Base-by-base conservation (phyloP, 1,140 invertebrate genomes). In the Drosophila ercepeae region DNA sequence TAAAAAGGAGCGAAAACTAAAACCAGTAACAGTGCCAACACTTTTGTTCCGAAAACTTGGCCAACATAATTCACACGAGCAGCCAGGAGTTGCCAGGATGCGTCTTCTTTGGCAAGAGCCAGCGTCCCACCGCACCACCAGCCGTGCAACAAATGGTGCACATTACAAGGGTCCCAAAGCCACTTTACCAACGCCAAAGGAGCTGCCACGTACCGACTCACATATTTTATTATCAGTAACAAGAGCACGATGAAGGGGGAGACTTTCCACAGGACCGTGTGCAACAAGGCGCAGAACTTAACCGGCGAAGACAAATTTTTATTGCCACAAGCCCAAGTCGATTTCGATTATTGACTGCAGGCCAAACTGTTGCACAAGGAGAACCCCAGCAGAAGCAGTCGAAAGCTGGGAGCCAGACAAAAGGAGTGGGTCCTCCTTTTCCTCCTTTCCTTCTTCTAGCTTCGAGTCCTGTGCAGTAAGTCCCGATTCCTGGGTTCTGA, bases 271-370 rank as follows among this genome's bases (percentile, higher is more conserved):
- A 63, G 60, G 52, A 25, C 46, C 67, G 46, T 86, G 81, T 81
- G 81, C 81, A 88, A 86, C 81, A 86, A 81, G 81, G 81, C 79
- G 82, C 82, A 81, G 63, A 86, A 74, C 70, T 74, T 74, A 74
- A 74, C 59, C 70, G 46, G 71, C 59, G 72, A 75, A 75, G 72
- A 75, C 72, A 75, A 75, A 75, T 75, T 75, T 75, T 75, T 75
- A 75, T 75, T 75, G 72, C 72, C 71, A 54, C 71, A 75, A 75
- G 72, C 70, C 71, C 72, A 75, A 75, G 72, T 75, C 71, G 72
- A 75, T 75, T 75, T 75, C 71, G 72, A 75, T 75, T 75, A 75
- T 75, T 75, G 72, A 75, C 53, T 75, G 71, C 71, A 75, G 69
- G 54, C 61, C 72, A 75, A 75, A 75, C 72, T 75, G 72, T 75